Base-by-base conservation (phyloP, 1,140 invertebrate species). In the Trachymyrmex septentrionalis region DNA sequence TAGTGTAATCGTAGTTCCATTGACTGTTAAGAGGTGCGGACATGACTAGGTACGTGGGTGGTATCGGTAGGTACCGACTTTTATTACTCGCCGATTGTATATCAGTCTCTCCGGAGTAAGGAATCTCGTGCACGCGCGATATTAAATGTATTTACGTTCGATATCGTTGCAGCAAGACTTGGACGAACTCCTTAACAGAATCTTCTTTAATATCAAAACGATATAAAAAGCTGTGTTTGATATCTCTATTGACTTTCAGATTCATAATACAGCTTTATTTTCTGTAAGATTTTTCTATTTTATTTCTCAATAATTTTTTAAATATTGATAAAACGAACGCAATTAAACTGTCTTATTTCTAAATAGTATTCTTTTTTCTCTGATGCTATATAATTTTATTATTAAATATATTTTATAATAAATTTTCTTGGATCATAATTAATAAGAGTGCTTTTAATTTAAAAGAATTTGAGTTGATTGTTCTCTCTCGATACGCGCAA, bases 1-100 rank as follows among this genome's bases (percentile, higher is more conserved):
- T 81, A 81, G 78, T 66, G 78, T 81, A 81, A 81, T 81, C 78
- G 78, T 59, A 66, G 27, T 81, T 81, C 64, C 53, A 81, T 81
- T 57, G 78, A 81, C 78, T 81, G 78, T 81, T 81, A 71, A 71
- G 48, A 81, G 77, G 64, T 81, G 64, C 64, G 64, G 78, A 81
- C 66, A 63, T 34, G 48, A 24, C 64, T 59, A 71, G 30, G 34
- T 30, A 57, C 30, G 78, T 71, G 50, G 78, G 78, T 81, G 77
- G 66, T 69, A 80, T 80, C 77, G 77, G 77, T 69, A 80, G 63
- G n/a, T 55, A 80, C 78, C 30, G 64, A 81, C 78, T 81, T 81
- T 81, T 81, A 81, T 81, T 71, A 44, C 77, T 55, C 77, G 14
- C 48, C 77, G 63, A 21, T 71, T 69, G 48, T 69, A 67, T 71